Base-by-base conservation (phyloP, 2,797 vertebrate species). In the Triplophysa bombifrons region DNA sequence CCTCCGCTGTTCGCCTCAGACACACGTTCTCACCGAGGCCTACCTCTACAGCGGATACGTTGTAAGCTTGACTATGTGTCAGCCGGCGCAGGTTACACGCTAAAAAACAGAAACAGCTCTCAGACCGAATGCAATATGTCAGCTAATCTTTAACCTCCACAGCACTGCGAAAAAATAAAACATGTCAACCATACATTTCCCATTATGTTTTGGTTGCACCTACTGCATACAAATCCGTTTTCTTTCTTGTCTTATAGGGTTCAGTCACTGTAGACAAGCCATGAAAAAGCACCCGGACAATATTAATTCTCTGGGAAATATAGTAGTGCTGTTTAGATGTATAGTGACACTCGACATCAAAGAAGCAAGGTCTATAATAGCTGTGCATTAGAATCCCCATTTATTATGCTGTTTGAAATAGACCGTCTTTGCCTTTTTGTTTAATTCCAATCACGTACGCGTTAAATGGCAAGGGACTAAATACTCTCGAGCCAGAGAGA, bases 201-300 rank as follows among this genome's bases (percentile, higher is more conserved):
- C 76, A 82, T 84, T 78, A 80, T 76, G 67, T 63, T 65, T 80
- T 80, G 63, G 70, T 78, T 78, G 61, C 70, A 79, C 60, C 82
- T 76, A 11, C 65, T 1, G 72, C 80, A 82, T 60, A 73, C 78
- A 86, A 79, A 84, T 79, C 82, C 70, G 76, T 81, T 80, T 80
- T 48, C 46, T 85, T 85, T 72, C 71, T 80, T 76, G 84, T 81
- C 61, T 85, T 76, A 78, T 55, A 73, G 77, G 82, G 77, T 80
- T 82, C 67, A 82, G 34, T 80, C 71, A 83, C 78, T 69, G 74
- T 34, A 76, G 77, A 85, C 81, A 85, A 78, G 72, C 75, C 69
- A 78, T 68, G 78, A 74, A 73, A 84, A 72, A 72, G 38, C 69
- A 82, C 80, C 66, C 80, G 38, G 73, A 81, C 77, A 83, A 86